These are phyloP conservation scores for Semaprochilodus insignis DNA, from an alignment of 2,797 vertebrate genomes.

Conservation along the genomic window DNA sequence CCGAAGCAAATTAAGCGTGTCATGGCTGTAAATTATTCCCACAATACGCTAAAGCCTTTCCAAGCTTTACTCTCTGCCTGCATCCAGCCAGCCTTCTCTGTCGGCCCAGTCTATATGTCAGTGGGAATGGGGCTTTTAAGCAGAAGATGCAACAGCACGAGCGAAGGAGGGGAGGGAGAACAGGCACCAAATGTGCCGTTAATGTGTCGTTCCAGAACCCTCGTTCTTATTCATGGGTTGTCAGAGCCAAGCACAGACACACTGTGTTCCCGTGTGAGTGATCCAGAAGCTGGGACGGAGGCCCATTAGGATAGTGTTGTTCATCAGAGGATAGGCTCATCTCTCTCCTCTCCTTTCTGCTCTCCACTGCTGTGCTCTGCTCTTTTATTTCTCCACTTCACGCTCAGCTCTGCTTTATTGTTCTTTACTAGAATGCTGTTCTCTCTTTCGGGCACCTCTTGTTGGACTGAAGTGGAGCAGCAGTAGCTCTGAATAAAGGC, in stretches of 20 bases:
- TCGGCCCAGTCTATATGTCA: conserved; percentile 70
- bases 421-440: conserved; percentile 10
- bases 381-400: conserved; percentile 65
- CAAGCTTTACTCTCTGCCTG: conserved; percentile 55
- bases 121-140: conserved; percentile 61
- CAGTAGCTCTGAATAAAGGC: neutral
- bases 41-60: conserved; percentile 61
- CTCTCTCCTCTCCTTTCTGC: conserved; percentile 28
- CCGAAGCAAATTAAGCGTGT: conserved; percentile 74
- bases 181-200: conserved; percentile 48
- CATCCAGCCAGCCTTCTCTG: conserved; percentile 67
- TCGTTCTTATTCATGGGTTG: conserved; percentile 56
- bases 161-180: conserved; percentile 6
- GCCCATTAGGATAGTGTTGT: conserved; percentile 35
- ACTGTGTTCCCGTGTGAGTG: conserved; percentile 43
- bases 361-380: neutral
- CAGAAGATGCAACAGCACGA: conserved; percentile 12
- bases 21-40: conserved; percentile 78
- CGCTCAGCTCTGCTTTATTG: conserved; percentile 26
- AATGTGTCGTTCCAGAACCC: conserved; percentile 39
- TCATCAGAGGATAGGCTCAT: conserved; percentile 35
- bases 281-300: conserved; percentile 25
- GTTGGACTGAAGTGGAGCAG: conserved; percentile 20
- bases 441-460: conserved; percentile 27
- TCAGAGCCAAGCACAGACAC: conserved; percentile 45